Base-by-base conservation (phyloP, 2,888 invertebrate genomes). In the Leptopterna dolabrata region DNA sequence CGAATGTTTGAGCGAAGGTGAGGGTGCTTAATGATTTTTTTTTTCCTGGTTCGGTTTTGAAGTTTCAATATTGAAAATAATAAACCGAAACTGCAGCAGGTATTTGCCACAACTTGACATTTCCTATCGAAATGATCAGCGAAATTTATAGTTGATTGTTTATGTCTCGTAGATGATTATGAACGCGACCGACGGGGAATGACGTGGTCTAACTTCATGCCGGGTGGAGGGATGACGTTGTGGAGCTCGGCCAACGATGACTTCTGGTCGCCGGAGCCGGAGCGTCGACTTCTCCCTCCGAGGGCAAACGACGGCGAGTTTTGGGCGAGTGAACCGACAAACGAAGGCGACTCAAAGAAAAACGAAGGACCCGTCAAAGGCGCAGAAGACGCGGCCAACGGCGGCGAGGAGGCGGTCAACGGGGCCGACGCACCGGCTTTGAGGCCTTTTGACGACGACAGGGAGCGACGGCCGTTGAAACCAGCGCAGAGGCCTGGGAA, bases 131-230 rank as follows among this genome's bases (percentile, higher is more conserved):
- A n/a, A n/a, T n/a, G n/a, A n/a, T n/a, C n/a, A n/a, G n/a, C n/a
- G n/a, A n/a, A n/a, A n/a, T n/a, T n/a, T n/a, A n/a, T n/a, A n/a
- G n/a, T n/a, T n/a, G n/a, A n/a, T 36, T 36, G 2, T 36, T 36
- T 4, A 36, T 47, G 47, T 55, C 24, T 24, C 6, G 0, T 27
- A 24, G 24, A 6, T 19, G 63, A 63, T 13, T 9, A 24, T 27
- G 63, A 63, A 24, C 30, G 70, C 2, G 80, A 87, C 4, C 63
- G 63, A 87, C 87, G 89, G 9, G 89, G 90, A 16, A 89, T 90
- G 87, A 90, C 90, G 43, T 90, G 89, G 89, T 90, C 90, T 70
- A 90, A 90, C 14, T 90, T 90, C 89, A 89, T 90, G 81, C 90
- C 90, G 2, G 89, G 89, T 19, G 89, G 89, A 4, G 90, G 90